phyloP scores from a whole-genome alignment of 2,888 invertebrate genomes.

The Sisyra terminalis region DNA sequence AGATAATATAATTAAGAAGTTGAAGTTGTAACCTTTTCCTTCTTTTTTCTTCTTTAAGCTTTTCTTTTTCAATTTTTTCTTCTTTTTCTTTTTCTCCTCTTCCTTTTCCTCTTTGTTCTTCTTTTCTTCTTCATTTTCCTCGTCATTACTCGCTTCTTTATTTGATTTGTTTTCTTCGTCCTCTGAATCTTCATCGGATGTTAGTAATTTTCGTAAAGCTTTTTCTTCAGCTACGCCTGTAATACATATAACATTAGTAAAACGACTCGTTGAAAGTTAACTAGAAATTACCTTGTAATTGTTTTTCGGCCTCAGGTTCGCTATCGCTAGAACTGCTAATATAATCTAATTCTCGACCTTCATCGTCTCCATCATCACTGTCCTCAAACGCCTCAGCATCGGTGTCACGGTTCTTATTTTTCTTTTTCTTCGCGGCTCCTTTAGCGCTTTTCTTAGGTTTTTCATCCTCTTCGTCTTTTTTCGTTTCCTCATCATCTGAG shows the following conservation, averaged over 20 bases:
- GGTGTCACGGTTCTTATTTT: conserved; percentile 65
- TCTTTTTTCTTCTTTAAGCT: conserved; percentile 43
- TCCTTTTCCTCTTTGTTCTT: conserved; percentile 41
- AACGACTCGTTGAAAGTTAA: background rate
- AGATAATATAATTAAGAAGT: background rate
- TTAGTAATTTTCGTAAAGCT: conserved; percentile 58
- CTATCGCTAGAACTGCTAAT: conserved; percentile 65
- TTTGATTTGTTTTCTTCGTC: conserved; percentile 66
- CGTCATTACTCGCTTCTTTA: conserved; percentile 47
- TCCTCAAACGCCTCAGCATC: conserved; percentile 89
- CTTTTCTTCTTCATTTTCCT: conserved; percentile 55
- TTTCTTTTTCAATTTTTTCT: conserved; percentile 42
- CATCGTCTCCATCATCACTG: conserved; percentile 94
- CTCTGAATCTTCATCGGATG: conserved; percentile 76
- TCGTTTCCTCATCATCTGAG: conserved; percentile 52
- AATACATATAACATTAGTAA: too few species aligned
- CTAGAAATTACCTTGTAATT: conserved; percentile 5
- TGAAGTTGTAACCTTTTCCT: conserved; percentile 17
- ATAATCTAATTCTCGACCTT: conserved; percentile 87
- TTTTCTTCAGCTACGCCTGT: conserved; percentile 60
- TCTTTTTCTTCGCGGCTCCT: conserved; percentile 28
- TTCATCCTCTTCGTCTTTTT: conserved; percentile 43
- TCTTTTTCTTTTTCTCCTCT: conserved; percentile 39
- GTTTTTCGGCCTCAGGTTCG: conserved; percentile 66
- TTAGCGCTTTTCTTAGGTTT: conserved; percentile 50